Percentiles rank a stretch among this genome's conserved stretches.
Evolutionary conservation across 2,888 invertebrate species (phyloP).

Genomic region (Pinctada fucata): DNA sequence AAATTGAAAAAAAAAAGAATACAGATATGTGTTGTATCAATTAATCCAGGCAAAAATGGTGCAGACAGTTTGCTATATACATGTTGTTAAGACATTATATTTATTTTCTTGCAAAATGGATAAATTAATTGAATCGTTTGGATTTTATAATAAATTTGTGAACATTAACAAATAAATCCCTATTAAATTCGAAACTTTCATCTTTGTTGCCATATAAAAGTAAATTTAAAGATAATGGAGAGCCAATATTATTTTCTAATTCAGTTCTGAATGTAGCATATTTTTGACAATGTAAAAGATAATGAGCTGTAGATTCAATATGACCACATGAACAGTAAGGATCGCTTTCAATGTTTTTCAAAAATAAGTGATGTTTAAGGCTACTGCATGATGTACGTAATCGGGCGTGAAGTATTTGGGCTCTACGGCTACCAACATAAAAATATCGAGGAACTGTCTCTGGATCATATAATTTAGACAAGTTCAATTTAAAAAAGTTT

Average conservation of each 20-base stretch:
- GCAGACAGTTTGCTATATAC: too few relatives aligned
- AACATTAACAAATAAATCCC: neutral
- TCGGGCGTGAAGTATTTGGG: neutral
- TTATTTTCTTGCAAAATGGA: too few relatives aligned
- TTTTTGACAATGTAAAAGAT: neutral
- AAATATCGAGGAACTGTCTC: neutral
- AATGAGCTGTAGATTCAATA: neutral
- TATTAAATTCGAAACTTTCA: neutral
- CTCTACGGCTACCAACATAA: neutral
- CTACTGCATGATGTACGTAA: neutral
- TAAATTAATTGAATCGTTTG: neutral
- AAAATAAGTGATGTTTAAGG: neutral
- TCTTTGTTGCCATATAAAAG: neutral
- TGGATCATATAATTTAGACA: neutral
- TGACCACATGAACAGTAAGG: neutral
- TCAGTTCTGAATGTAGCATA: neutral
- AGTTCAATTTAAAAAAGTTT: neutral
- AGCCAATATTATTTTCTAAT: neutral
- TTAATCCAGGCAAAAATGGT: too few relatives aligned
- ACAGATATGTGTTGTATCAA: too few relatives aligned
- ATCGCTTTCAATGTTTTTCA: neutral
- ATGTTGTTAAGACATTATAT: too few relatives aligned
- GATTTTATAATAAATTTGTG: neutral
- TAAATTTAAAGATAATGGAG: neutral
- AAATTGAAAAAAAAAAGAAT: too few relatives aligned